Evolutionary conservation across 2,888 invertebrate species (phyloP), one percentile per base, ranked within the genome.

Genomic region (Bombylius discolor): DNA sequence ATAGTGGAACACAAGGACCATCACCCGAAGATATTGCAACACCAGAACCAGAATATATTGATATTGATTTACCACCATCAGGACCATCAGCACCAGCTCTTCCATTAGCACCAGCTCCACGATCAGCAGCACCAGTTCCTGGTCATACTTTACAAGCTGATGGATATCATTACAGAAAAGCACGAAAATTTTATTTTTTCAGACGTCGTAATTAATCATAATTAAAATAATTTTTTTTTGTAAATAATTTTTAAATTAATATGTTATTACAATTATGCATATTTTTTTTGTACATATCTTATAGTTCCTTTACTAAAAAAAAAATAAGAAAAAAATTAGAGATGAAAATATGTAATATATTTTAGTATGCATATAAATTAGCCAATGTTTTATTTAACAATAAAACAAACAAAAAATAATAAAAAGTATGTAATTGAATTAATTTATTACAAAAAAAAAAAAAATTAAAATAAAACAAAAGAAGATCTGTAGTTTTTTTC

Each of bases 21-120:
- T 73, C 73, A 61, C 72, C 72, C 3, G 73, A 72, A 65, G 72
- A 72, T 58, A 72, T 72, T 63, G 72, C 72, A 32, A 72, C 72
- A 56, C 72, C 72, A 3, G 72, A 73, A 58, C 72, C 72, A 48
- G 72, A 72, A 61, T 72, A 72, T 57, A 72, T 72, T 57, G 72
- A 72, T 48, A 70, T 72, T n/a, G 73, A 73, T 60, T 57, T 61
- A 7, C 66, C 66, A 23, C 39, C 39, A 6, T 42, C 53, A 14
- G 49, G 49, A 42, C 50, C 50, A 42, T 5, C 12, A 14, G 32
- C 11, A 9, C 51, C 51, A 11, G 14, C 31, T 13, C 46, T 46
- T 46, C 50, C 50, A 13, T 12, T 50, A 13, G 42, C 33, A n/a
- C 55, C 55, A 12, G 34, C 47, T 12, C 50, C 55, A 9, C 51